Evolutionary conservation across 2,888 invertebrate genomes (phyloP).

Genomic region (Gymnosoma rotundatum): DNA sequence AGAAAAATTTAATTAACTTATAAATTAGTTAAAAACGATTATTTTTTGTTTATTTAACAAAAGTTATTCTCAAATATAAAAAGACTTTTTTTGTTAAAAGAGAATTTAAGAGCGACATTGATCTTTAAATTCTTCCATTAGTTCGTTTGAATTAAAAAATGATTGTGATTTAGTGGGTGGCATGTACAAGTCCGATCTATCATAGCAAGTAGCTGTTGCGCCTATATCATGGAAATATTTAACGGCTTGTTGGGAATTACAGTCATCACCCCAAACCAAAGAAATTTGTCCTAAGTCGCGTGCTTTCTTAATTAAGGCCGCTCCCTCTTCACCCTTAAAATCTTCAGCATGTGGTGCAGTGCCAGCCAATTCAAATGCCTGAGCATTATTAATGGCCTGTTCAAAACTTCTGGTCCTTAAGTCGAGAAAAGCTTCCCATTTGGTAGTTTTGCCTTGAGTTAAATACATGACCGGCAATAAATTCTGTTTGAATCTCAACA

Average conservation of each 20-base stretch:
- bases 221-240: constrained; percentile 93
- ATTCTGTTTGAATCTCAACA: constrained; percentile 97
- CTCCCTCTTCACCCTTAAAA: constrained; percentile 87
- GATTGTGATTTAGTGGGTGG: constrained; percentile 75
- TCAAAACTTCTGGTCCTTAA: constrained; percentile 90
- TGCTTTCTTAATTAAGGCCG: constrained; percentile 87
- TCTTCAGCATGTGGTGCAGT: constrained; percentile 97
- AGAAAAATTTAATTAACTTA: background rate
- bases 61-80: background rate
- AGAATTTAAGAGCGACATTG: constrained; percentile 73
- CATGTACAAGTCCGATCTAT: constrained; percentile 88
- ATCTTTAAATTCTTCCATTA: constrained; percentile 76
- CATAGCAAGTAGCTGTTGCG: constrained; percentile 97
- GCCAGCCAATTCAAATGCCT: constrained; percentile 91
- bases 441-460: constrained; percentile 79
- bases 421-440: constrained; percentile 89
- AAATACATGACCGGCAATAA: constrained; percentile 97
- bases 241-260: constrained; percentile 92
- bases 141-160: constrained; percentile 76
- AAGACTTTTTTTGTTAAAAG: background rate
- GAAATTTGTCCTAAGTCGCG: constrained; percentile 91
- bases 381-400: constrained; percentile 91
- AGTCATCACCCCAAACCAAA: constrained; percentile 98
- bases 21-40: background rate
- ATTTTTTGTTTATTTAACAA: background rate